Base-by-base conservation (phyloP, 1,140 invertebrate species). In the Stratiolaelaps scimitus region DNA sequence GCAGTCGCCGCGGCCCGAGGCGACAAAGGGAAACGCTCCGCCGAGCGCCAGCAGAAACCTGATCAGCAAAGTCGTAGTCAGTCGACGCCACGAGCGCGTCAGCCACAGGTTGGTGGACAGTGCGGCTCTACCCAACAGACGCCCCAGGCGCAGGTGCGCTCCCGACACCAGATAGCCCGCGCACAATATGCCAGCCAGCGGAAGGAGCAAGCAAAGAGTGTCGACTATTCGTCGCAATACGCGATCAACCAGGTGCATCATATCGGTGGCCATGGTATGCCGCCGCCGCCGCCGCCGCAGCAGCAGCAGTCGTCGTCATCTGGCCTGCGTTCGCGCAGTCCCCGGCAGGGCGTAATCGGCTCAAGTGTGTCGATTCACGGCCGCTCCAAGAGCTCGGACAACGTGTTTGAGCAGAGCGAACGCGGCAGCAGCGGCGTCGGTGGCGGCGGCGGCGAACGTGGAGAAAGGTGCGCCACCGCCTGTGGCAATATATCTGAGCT, bases 351-450 rank as follows among this genome's bases (percentile, higher is more conserved):
- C 15, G 34, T 15, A 29, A 23, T 34, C 34, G 34, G 26, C 17
- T 60, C 53, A 13, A 40, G 34, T 10, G 34, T 40, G 34, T 34
- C 34, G 53, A 26, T 29, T 19, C 53, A 60, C 53, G 53, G 26
- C 34, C 86, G 53, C 23, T 60, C 53, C 68, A 90, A 89, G 76
- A 89, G 87, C 76, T 89, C 88, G 26, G 88, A 91, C 75, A 87
- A 92, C 72, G 88, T 89, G 83, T 77, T 79, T 40, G 79, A 78
- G 74, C 73, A 72, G 67, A 68, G 67, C 19, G 69, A 73, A 68
- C 67, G 68, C 67, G 69, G 67, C 44, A 68, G 67, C 44, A 65
- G 66, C 4, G 5, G 34, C 10, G 34, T 40, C 10, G 34, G 34
- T 40, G 44, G 66, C 4, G 5, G 34, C 10, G 34, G 4, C 10